Conservation (phyloP, 2,888 invertebrate genomes). For the Drosophila rellima region DNA sequence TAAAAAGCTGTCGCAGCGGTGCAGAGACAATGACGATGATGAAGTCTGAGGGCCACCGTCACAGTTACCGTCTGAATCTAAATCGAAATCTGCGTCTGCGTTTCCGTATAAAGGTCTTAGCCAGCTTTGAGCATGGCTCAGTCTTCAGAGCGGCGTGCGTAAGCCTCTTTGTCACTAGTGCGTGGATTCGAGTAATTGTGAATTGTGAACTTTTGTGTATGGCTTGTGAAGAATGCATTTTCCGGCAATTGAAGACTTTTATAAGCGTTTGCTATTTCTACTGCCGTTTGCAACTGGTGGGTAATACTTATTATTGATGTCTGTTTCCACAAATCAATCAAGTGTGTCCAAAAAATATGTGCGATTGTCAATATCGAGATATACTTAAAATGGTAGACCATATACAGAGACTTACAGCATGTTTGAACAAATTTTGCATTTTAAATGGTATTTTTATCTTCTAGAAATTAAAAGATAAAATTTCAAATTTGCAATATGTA, state of each 20-base stretch:
- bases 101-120: constrained; percentile 61
- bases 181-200: constrained; percentile 14
- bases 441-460: too few species aligned
- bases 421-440: too few species aligned
- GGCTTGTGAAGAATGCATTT: constrained; percentile 66
- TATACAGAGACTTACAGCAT: neutral
- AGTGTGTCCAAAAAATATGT: constrained; percentile 55
- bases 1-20: constrained; percentile 12
- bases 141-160: constrained; percentile 57
- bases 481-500: too few species aligned
- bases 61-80: constrained; percentile 16
- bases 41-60: constrained; percentile 34
- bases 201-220: constrained; percentile 10
- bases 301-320: constrained; percentile 43
- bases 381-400: neutral
- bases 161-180: constrained; percentile 38
- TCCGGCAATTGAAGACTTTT: constrained; percentile 67
- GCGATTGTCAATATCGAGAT: constrained; percentile 40
- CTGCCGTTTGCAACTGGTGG: constrained; percentile 69
- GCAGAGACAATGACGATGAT: neutral
- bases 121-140: constrained; percentile 50
- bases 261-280: constrained; percentile 67
- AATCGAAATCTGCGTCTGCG: neutral
- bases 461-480: too few species aligned
- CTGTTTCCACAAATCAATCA: constrained; percentile 56